Evolutionary conservation across 2,113 vertebrate species (phyloP).

Genomic region (Colistium nudipinnis): DNA sequence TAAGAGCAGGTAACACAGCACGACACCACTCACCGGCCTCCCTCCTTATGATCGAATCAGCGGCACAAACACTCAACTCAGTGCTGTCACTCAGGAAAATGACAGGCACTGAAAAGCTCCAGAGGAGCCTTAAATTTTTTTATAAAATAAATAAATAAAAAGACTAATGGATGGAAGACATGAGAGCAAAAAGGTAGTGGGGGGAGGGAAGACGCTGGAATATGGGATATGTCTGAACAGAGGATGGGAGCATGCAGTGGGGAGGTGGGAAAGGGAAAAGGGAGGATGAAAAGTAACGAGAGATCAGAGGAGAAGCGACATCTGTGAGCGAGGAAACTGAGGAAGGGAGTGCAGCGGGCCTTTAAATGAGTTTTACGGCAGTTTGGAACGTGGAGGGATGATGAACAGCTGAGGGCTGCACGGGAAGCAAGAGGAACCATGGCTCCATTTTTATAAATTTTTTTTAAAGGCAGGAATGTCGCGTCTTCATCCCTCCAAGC

Average conservation of each 20-base stretch:
- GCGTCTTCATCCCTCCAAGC: no score
- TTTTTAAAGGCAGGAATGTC: no score
- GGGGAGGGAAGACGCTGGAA: not conserved
- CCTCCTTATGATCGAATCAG: conserved; percentile 49
- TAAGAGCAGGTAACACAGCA: conserved; percentile 15
- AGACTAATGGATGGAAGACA: conserved; percentile 8
- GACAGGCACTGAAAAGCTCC: conserved; percentile 47
- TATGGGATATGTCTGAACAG: conserved; percentile 27
- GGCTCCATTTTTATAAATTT: no score
- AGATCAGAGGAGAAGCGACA: conserved; percentile 13
- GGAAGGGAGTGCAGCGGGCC: not conserved
- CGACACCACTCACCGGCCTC: conserved; percentile 41
- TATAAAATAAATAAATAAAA: not conserved
- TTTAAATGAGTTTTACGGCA: conserved; percentile 22
- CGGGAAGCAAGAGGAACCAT: no score
- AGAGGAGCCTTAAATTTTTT: no score
- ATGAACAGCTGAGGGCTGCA: conserved; percentile 23
- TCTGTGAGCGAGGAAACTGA: conserved; percentile 8
- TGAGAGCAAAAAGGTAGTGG: not conserved
- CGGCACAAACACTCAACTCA: conserved; percentile 36
- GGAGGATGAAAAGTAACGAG: conserved; percentile 26
- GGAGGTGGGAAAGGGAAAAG: not conserved
- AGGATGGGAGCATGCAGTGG: not conserved
- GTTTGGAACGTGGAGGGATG: not conserved
- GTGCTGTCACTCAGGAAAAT: conserved; percentile 55